Percentiles rank a stretch among this genome's conserved stretches.
Evolutionary conservation across 1,140 invertebrate genomes (phyloP).

Genomic region (Hetaerina americana): DNA sequence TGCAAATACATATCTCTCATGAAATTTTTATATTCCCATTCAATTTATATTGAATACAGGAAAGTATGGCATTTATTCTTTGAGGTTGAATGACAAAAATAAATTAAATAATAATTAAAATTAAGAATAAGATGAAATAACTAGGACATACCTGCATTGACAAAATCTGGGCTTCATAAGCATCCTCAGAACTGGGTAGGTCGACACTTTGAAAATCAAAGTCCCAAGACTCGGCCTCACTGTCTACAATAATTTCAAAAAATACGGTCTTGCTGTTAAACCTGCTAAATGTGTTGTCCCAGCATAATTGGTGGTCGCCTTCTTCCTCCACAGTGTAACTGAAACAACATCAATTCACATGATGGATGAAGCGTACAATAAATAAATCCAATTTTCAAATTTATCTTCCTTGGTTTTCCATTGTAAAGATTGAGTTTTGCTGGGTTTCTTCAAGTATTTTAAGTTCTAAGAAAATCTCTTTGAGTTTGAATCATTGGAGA

Average conservation of each 20-base stretch:
- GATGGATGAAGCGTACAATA: not conserved
- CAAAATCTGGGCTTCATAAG: slow-evolving; percentile 47
- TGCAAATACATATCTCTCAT: no score
- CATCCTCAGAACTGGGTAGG: slow-evolving; percentile 32
- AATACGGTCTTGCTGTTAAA: slow-evolving; percentile 68
- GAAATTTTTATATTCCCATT: no score
- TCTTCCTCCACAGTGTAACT: slow-evolving; percentile 22
- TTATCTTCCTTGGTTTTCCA: not conserved
- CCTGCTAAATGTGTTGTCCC: slow-evolving; percentile 68
- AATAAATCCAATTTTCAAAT: not conserved
- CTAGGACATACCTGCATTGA: slow-evolving; percentile 47
- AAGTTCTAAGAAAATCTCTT: no score
- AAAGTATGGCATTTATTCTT: no score
- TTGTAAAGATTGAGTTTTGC: not conserved
- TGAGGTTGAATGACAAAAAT: no score
- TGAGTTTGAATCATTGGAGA: no score
- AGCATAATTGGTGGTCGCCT: slow-evolving; percentile 67
- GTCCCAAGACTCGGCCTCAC: slow-evolving; percentile 30
- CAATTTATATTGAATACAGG: no score
- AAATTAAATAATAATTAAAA: no score
- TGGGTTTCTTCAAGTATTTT: no score
- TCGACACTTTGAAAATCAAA: slow-evolving; percentile 25
- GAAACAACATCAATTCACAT: no score
- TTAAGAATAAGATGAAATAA: no score
- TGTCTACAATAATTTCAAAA: slow-evolving; percentile 60